These are phyloP conservation scores for Eulacestoma nigropectus DNA, from an alignment of 2,113 vertebrate genomes.

Conservation along the genomic window DNA sequence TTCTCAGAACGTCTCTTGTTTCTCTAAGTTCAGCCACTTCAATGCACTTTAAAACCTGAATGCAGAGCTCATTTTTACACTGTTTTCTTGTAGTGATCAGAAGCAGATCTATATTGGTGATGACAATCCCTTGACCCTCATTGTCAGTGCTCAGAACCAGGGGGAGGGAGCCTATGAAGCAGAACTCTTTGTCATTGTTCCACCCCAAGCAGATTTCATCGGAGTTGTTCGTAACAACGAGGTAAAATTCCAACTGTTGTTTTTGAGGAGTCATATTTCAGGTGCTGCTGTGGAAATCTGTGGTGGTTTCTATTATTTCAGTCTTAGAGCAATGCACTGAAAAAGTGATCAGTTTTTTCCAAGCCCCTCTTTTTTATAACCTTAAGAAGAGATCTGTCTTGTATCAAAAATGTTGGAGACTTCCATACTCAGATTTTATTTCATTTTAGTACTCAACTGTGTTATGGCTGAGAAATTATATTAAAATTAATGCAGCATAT, in stretches of 20 bases:
- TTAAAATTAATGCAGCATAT: neutral
- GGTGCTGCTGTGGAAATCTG: neutral
- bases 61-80: neutral
- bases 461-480: neutral
- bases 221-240: slow-evolving; percentile 87
- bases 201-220: slow-evolving; percentile 90
- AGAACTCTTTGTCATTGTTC: slow-evolving; percentile 84
- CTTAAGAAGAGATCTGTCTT: neutral
- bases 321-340: neutral
- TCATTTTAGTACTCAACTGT: neutral
- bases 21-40: neutral
- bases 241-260: slow-evolving; percentile 60
- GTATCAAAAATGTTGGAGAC: neutral
- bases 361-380: neutral
- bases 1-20: neutral
- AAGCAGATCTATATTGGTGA: slow-evolving; percentile 92
- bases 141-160: slow-evolving; percentile 83
- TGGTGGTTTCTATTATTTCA: neutral
- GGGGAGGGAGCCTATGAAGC: slow-evolving; percentile 98
- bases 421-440: neutral
- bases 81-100: slow-evolving; percentile 75
- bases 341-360: neutral
- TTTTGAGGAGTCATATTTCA: neutral
- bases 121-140: slow-evolving; percentile 88
- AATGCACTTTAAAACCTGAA: neutral